phyloP scores from a whole-genome alignment of 30 jellyfish, hydroid and myxozoan genomes.

The Chrysaora quinquecirrha region DNA sequence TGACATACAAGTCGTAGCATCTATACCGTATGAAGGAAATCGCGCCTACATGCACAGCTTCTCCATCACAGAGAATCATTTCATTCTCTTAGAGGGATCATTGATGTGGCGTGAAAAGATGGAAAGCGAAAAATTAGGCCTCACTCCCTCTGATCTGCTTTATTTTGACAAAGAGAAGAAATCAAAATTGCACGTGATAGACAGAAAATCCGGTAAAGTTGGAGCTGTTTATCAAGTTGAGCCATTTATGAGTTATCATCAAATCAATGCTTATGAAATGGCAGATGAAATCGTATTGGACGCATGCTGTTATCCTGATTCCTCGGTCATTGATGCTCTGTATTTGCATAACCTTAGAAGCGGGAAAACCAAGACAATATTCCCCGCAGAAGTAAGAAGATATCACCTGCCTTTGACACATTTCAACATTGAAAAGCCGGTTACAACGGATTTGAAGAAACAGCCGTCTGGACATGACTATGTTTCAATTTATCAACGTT shows the following conservation, averaged over 20 bases:
- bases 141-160: constrained; percentile 54
- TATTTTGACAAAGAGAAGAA: constrained; percentile 39
- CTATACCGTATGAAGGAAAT: constrained; percentile 20
- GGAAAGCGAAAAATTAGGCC: too few species aligned
- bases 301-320: constrained; percentile 60
- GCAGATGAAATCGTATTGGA: constrained; percentile 43
- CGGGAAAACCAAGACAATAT: not conserved
- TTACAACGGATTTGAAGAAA: constrained; percentile 1
- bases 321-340: constrained; percentile 29
- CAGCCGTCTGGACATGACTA: constrained; percentile 61
- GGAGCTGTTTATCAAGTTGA: constrained; percentile 38
- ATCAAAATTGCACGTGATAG: constrained; percentile 55
- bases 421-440: constrained; percentile 35
- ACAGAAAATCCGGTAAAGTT: constrained; percentile 46
- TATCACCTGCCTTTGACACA: constrained; percentile 66
- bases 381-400: constrained; percentile 59
- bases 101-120: too few species aligned
- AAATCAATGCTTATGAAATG: constrained; percentile 64
- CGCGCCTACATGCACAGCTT: constrained; percentile 70
- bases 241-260: constrained; percentile 79
- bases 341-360: constrained; percentile 30
- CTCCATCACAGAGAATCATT: constrained; percentile 71
- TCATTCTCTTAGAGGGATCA: constrained; percentile 50
- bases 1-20: constrained; percentile 31
- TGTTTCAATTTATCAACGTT: constrained; percentile 46